These are phyloP conservation scores for Allygus modestus DNA, from an alignment of 2,888 invertebrate genomes.

Conservation along the genomic window DNA sequence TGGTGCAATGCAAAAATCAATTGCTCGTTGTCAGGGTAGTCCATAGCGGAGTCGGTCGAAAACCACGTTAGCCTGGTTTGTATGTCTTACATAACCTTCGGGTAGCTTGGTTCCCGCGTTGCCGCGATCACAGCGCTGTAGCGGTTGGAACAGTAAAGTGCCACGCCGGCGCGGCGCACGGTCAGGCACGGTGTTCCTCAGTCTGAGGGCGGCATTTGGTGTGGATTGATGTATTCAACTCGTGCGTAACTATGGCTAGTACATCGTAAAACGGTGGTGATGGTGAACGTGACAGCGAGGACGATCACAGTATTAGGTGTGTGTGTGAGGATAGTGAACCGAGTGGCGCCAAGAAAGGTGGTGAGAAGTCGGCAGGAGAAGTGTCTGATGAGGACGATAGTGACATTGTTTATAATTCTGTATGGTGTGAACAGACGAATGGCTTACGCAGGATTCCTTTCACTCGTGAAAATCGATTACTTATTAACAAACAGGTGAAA, in stretches of 20 bases:
- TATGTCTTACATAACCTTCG: no score
- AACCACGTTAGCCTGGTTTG: no score
- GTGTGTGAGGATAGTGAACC: not conserved
- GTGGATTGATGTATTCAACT: no score
- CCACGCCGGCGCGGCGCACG: no score
- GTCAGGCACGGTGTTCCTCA: no score
- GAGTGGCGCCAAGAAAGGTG: not conserved
- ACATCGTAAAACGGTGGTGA: not conserved
- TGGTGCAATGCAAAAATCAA: no score
- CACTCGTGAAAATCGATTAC: conserved; percentile 1
- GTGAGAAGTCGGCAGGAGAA: not conserved
- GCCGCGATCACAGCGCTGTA: no score
- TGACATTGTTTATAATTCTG: not conserved
- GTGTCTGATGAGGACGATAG: not conserved
- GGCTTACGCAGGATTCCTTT: conserved; percentile 9
- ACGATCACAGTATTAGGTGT: not conserved
- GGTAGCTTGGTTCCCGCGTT: no score
- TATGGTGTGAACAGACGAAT: not conserved
- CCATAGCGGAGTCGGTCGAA: no score
- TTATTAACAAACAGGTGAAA: conserved; percentile 8
- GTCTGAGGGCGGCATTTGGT: no score
- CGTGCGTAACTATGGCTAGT: not conserved
- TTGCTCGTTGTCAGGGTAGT: no score
- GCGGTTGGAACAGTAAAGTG: no score
- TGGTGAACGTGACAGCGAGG: not conserved